Conservation (phyloP, 2,113 vertebrate species). For the Oxyruncus cristatus region DNA sequence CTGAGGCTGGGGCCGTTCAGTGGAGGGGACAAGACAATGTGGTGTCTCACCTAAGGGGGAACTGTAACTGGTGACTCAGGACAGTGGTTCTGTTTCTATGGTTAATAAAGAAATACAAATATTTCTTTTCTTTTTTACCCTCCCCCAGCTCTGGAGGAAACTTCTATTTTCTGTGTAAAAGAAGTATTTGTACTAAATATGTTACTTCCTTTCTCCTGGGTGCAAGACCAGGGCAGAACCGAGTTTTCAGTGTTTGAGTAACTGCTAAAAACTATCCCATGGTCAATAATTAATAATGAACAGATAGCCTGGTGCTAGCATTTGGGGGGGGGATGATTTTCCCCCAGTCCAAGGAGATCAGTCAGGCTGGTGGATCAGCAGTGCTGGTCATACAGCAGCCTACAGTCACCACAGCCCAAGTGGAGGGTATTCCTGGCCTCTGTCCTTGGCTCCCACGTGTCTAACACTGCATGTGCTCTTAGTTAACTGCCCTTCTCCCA, state of each 20-base stretch:
- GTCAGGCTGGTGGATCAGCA: neutral
- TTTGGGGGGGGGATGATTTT: neutral
- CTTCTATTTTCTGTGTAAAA: neutral
- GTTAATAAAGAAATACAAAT: neutral
- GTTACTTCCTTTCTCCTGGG: neutral
- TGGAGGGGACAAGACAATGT: neutral
- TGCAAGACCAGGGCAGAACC: neutral
- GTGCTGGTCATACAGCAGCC: neutral
- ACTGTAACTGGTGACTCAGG: neutral
- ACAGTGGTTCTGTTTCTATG: neutral
- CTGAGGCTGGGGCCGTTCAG: neutral
- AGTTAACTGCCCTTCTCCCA: neutral
- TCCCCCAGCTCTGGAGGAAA: neutral
- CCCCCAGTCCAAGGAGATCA: neutral
- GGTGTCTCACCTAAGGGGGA: neutral
- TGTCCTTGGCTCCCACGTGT: accelerated
- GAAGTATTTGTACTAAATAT: neutral
- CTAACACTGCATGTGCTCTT: accelerated
- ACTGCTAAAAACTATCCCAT: neutral
- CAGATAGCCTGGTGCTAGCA: neutral
- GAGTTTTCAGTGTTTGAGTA: neutral
- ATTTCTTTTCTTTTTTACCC: neutral
- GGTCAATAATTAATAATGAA: neutral
- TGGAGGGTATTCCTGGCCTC: neutral
- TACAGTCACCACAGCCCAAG: accelerated